These are phyloP conservation scores for Antedon bifida DNA, from an alignment of 35 echinoderm and acorn worm species.

Conservation along the genomic window DNA sequence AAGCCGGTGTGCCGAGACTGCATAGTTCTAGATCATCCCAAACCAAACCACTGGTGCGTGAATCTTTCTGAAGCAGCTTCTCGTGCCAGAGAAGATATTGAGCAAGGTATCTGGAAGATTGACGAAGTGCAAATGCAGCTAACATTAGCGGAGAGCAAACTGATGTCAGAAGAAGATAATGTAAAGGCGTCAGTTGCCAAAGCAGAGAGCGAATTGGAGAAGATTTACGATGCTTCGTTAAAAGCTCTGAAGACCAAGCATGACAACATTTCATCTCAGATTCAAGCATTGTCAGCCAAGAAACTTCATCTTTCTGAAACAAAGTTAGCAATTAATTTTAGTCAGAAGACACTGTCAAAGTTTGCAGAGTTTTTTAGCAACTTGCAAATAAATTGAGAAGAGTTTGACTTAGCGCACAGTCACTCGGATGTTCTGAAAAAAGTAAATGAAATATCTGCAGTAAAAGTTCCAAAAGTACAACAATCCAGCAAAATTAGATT, in stretches of 20 bases:
- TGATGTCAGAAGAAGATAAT: background rate
- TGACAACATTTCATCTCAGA: background rate
- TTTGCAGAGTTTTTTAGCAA: too few species aligned
- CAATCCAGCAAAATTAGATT: too few species aligned
- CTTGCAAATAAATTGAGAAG: too few species aligned
- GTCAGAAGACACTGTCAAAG: too few species aligned
- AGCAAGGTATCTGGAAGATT: background rate
- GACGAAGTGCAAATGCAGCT: background rate
- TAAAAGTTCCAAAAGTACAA: too few species aligned
- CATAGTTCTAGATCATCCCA: background rate
- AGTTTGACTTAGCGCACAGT: too few species aligned
- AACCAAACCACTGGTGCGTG: background rate
- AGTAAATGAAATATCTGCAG: too few species aligned
- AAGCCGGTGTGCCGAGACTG: background rate
- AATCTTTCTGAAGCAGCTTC: background rate
- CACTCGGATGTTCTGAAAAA: too few species aligned
- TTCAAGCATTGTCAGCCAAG: background rate
- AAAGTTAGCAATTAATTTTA: too few species aligned
- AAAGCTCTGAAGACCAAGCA: background rate
- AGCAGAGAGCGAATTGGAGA: background rate
- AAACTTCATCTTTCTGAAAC: too few species aligned
- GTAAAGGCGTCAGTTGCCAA: background rate
- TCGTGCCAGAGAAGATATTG: background rate
- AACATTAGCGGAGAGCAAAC: background rate
- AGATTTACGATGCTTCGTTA: background rate